A percentile compares a stretch with the other conserved stretches of the same genome.
These are phyloP conservation scores for Caradrina clavipalpis DNA, from an alignment of 2,888 invertebrate genomes.

Conservation along the genomic window DNA sequence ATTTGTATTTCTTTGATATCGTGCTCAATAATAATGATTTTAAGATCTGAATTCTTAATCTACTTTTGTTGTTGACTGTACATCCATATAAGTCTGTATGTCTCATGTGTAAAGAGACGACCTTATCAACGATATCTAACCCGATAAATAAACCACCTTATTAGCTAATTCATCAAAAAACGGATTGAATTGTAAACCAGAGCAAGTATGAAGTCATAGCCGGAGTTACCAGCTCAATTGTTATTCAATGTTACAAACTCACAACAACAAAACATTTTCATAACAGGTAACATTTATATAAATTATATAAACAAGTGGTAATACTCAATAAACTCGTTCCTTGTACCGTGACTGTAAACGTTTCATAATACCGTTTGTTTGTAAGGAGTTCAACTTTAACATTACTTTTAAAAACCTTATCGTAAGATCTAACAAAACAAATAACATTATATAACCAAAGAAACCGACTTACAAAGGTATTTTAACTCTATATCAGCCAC, in stretches of 20 bases:
- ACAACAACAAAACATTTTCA: conserved; percentile 20
- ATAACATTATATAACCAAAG: conserved; percentile 60
- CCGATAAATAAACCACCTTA: too few species aligned
- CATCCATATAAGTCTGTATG: too few species aligned
- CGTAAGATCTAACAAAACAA: conserved; percentile 55
- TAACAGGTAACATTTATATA: conserved; percentile 32
- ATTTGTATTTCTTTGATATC: too few species aligned
- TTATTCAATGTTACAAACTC: not conserved
- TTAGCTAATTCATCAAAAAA: not conserved
- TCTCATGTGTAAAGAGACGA: too few species aligned
- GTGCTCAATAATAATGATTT: too few species aligned
- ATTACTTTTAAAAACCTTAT: conserved; percentile 41
- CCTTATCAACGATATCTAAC: too few species aligned
- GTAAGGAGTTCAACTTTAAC: conserved; percentile 18
- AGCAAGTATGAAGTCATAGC: not conserved
- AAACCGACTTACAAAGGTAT: conserved; percentile 52
- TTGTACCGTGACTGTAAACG: conserved; percentile 41
- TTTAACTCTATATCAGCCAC: conserved; percentile 11
- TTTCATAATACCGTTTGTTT: conserved; percentile 21
- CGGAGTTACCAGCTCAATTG: not conserved
- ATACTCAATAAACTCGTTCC: conserved; percentile 44
- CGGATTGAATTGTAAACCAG: not conserved
- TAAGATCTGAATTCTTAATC: too few species aligned
- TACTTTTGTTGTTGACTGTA: too few species aligned
- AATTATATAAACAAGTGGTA: conserved; percentile 43